These are phyloP conservation scores for Casuarius casuarius DNA, from an alignment of 2,113 vertebrate species.

Conservation along the genomic window DNA sequence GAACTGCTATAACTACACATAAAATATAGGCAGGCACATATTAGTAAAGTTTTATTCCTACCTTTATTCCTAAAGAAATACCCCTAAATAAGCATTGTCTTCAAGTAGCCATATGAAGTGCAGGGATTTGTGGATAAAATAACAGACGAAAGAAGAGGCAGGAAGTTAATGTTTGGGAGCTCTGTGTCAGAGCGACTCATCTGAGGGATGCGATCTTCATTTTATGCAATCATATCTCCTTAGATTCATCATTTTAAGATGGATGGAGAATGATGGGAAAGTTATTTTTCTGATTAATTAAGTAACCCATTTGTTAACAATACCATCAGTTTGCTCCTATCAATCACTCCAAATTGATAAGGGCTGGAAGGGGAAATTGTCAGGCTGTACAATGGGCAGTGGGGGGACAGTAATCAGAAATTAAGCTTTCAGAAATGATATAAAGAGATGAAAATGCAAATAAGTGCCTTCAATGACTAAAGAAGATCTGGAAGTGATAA, in stretches of 20 bases:
- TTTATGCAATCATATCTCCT: background rate
- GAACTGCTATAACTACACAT: background rate
- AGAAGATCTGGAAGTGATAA: background rate
- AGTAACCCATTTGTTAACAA: background rate
- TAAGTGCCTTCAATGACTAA: background rate
- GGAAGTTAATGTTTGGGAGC: background rate
- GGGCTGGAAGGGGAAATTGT: background rate
- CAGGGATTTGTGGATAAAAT: background rate
- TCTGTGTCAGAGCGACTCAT: background rate
- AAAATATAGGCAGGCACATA: background rate
- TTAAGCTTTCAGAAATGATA: background rate
- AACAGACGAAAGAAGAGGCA: background rate
- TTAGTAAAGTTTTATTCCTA: background rate
- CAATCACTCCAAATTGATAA: background rate
- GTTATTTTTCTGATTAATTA: background rate
- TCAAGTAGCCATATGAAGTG: background rate
- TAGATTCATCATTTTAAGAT: background rate
- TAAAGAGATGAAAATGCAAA: background rate
- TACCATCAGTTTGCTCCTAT: background rate
- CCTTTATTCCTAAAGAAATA: background rate
- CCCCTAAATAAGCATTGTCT: background rate
- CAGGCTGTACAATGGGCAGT: background rate
- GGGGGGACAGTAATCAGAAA: background rate
- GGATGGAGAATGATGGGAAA: background rate
- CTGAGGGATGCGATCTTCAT: background rate